phyloP scores from a whole-genome alignment of 2,797 vertebrate species.

The Sebastes taczanowskii region DNA sequence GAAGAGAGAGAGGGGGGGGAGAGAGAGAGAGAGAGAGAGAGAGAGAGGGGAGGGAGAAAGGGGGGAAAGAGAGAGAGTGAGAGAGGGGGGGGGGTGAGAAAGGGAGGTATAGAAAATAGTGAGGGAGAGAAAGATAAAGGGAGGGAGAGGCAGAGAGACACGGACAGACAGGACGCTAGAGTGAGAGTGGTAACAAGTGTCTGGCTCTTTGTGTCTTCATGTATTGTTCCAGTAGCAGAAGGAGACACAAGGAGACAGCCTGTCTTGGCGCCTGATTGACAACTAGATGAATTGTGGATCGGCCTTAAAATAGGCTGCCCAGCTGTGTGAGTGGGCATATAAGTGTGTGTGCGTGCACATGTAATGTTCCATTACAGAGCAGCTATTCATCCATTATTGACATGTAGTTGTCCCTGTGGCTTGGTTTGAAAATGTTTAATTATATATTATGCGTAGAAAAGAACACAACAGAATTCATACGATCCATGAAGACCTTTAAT shows the following conservation, averaged over 20 bases:
- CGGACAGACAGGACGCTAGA: neutral
- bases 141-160: neutral
- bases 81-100: neutral
- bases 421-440: constrained; percentile 11
- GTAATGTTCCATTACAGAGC: constrained; percentile 38
- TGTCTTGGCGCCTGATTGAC: constrained; percentile 63
- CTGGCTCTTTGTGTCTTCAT: constrained; percentile 64
- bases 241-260: constrained; percentile 57
- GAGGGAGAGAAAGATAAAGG: neutral
- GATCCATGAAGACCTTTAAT: neutral
- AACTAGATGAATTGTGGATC: constrained; percentile 53
- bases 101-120: neutral
- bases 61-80: neutral
- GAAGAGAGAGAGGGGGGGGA: neutral
- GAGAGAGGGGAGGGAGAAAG: neutral
- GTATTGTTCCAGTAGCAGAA: constrained; percentile 58
- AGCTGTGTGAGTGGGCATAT: neutral
- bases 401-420: constrained; percentile 28
- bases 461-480: neutral
- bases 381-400: constrained; percentile 56
- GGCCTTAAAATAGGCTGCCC: constrained; percentile 39
- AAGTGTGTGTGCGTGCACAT: neutral
- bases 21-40: neutral
- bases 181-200: constrained; percentile 66
- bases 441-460: neutral